These are phyloP conservation scores for Camelus dromedarius DNA, from an alignment of 2,113 vertebrate species.

Conservation along the genomic window DNA sequence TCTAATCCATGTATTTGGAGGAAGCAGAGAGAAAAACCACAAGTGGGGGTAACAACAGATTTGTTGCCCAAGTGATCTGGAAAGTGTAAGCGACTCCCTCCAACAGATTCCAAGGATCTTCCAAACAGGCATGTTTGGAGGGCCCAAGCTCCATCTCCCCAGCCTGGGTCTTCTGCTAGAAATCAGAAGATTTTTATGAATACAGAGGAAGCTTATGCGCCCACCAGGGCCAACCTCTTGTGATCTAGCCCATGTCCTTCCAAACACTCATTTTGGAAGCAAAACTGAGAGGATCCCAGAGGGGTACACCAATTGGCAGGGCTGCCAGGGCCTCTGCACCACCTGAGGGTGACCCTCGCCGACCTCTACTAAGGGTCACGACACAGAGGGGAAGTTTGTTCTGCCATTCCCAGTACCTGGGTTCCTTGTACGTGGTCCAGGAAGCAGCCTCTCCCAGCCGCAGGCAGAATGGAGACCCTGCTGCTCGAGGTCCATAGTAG, in stretches of 20 bases:
- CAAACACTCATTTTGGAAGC: background rate
- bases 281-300: background rate
- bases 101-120: background rate
- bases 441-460: background rate
- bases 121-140: background rate
- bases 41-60: background rate
- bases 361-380: background rate
- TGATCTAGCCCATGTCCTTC: background rate
- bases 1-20: background rate
- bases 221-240: background rate
- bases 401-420: background rate
- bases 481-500: background rate
- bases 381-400: background rate
- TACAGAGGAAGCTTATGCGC: background rate
- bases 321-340: background rate
- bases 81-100: background rate
- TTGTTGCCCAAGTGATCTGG: background rate
- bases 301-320: background rate
- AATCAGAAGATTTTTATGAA: background rate
- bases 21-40: background rate
- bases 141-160: background rate
- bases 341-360: background rate
- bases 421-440: background rate
- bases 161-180: background rate
- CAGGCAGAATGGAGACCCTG: background rate